Conservation (phyloP, 2,888 invertebrate species). For the Macrosoma leucophasiata region DNA sequence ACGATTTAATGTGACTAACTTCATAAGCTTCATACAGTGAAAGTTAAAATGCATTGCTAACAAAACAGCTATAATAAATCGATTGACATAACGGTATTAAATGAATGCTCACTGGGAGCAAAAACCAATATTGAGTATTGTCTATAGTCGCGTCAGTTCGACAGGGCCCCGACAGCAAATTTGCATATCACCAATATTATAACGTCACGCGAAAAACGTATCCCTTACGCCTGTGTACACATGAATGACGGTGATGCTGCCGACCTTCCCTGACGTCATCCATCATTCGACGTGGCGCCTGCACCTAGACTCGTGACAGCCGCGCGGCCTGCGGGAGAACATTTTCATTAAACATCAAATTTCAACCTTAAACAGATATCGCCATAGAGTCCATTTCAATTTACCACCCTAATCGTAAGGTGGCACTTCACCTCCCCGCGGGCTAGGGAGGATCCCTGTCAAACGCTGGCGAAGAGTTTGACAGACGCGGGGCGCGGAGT, state of each 20-base stretch:
- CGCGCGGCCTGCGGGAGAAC: slow-evolving; percentile 42
- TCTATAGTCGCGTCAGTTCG: slow-evolving; percentile 36
- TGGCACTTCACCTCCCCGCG: slow-evolving; percentile 66
- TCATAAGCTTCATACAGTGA: too few relatives aligned
- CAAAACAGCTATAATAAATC: too few relatives aligned
- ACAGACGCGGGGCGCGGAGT: slow-evolving; percentile 75
- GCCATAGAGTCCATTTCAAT: slow-evolving; percentile 31
- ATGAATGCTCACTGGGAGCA: too few relatives aligned
- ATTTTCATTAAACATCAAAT: slow-evolving; percentile 27
- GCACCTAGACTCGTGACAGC: slow-evolving; percentile 71
- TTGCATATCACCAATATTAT: slow-evolving; percentile 76
- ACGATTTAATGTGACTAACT: too few relatives aligned
- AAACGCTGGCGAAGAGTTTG: slow-evolving; percentile 76
- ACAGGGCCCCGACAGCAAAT: slow-evolving; percentile 56
- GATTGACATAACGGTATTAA: too few relatives aligned
- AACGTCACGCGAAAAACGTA: slow-evolving; percentile 75
- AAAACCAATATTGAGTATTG: too few relatives aligned
- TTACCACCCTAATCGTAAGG: slow-evolving; percentile 35
- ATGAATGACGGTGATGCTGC: slow-evolving; percentile 76
- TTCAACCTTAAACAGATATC: slow-evolving; percentile 24
- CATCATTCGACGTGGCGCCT: slow-evolving; percentile 75
- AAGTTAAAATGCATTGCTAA: too few relatives aligned
- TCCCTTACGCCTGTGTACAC: slow-evolving; percentile 76
- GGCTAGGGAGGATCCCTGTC: slow-evolving; percentile 73
- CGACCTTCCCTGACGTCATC: slow-evolving; percentile 75